Evolutionary conservation across 1,140 invertebrate genomes (phyloP).

Genomic region (Armadillidium nasatum): DNA sequence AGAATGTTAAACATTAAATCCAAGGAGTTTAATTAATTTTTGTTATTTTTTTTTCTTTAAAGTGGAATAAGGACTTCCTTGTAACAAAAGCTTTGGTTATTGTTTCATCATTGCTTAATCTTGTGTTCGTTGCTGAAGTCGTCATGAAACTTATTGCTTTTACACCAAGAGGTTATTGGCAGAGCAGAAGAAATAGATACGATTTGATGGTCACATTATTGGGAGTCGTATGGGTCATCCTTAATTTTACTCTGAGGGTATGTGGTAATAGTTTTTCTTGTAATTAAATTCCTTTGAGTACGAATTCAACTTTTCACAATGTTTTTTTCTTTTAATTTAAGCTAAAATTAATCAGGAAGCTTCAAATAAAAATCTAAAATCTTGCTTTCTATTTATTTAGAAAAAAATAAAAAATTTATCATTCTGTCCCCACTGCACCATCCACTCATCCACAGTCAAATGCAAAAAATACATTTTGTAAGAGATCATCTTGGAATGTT

Average conservation of each 20-base stretch:
- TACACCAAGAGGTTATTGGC: slow-evolving; percentile 96
- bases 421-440: too few species aligned
- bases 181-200: slow-evolving; percentile 93
- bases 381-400: too few species aligned
- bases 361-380: too few species aligned
- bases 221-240: slow-evolving; percentile 93
- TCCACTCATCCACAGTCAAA: too few species aligned
- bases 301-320: too few species aligned
- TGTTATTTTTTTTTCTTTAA: slow-evolving; percentile 46
- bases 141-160: slow-evolving; percentile 99
- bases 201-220: slow-evolving; percentile 95
- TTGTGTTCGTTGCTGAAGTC: slow-evolving; percentile 78
- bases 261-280: slow-evolving; percentile 35
- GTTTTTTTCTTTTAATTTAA: too few species aligned
- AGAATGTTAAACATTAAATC: too few species aligned
- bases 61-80: slow-evolving; percentile 55
- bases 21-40: slow-evolving; percentile 35
- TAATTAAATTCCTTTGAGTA: background rate
- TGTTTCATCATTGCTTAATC: slow-evolving; percentile 40
- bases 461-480: too few species aligned
- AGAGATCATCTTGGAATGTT: too few species aligned
- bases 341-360: too few species aligned
- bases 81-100: slow-evolving; percentile 40
- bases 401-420: too few species aligned
- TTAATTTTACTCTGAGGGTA: slow-evolving; percentile 72